Conservation (phyloP, 1,140 invertebrate genomes). For the Ips typographus region DNA sequence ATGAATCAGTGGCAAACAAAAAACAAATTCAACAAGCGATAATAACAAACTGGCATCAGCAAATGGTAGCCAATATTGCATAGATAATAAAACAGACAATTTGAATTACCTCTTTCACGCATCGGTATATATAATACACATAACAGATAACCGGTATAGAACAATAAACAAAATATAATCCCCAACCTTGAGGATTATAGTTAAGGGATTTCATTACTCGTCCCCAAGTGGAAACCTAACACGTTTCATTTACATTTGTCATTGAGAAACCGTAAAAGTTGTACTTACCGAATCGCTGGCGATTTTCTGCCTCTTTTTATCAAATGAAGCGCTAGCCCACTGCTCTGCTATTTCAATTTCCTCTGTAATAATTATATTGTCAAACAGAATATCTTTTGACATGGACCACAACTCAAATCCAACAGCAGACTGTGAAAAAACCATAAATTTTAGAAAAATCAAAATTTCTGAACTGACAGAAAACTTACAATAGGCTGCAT, state of each 20-base stretch:
- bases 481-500: constrained; percentile 90
- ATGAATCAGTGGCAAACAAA: no score
- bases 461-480: not conserved
- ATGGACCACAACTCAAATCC: constrained; percentile 99
- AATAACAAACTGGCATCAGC: no score
- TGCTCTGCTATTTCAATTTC: constrained; percentile 73
- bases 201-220: constrained; percentile 70
- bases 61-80: no score
- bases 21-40: no score
- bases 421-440: constrained; percentile 70
- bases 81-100: not conserved
- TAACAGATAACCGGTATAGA: constrained; percentile 70
- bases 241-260: not conserved
- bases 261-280: constrained; percentile 3
- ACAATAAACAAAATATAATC: constrained; percentile 74
- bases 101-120: constrained; percentile 64
- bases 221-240: constrained; percentile 70
- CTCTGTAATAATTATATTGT: constrained; percentile 94
- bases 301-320: constrained; percentile 78
- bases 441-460: constrained; percentile 5
- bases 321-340: constrained; percentile 84
- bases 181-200: constrained; percentile 77
- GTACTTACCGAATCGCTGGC: constrained; percentile 75
- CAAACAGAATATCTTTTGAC: constrained; percentile 90
- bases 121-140: constrained; percentile 66